A percentile compares a stretch with the other conserved stretches of the same genome.
Conservation (phyloP, 2,797 vertebrate genomes). For the Phoeniculus purpureus region DNA sequence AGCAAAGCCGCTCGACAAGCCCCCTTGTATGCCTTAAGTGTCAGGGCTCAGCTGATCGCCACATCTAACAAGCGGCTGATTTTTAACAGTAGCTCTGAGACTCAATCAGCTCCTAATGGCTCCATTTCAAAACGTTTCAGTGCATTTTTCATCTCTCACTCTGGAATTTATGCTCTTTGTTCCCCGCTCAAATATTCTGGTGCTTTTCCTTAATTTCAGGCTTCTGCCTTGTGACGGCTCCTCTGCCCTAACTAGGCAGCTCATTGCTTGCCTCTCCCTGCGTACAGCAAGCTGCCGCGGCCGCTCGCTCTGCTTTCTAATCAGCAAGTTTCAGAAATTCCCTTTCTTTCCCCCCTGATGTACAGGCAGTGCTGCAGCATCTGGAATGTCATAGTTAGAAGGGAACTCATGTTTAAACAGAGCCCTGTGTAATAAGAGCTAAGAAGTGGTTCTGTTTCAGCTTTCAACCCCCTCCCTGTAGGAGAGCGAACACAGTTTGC, state of each 20-base stretch:
- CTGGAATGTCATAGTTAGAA: conserved; percentile 1
- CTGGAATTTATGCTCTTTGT: conserved; percentile 69
- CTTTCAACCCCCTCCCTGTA: neutral
- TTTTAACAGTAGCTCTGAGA: conserved; percentile 74
- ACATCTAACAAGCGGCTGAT: conserved; percentile 80
- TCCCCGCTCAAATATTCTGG: conserved; percentile 60
- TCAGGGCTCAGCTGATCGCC: conserved; percentile 79
- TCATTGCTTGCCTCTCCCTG: conserved; percentile 42
- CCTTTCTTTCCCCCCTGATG: neutral
- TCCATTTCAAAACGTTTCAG: conserved; percentile 65
- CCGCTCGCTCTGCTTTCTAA: conserved; percentile 35
- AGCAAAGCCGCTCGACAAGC: conserved; percentile 74
- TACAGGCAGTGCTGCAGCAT: neutral
- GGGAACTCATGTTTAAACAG: neutral
- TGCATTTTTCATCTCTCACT: conserved; percentile 52
- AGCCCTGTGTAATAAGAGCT: neutral
- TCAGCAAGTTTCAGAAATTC: conserved; percentile 35
- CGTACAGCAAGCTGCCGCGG: neutral
- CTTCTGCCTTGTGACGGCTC: conserved; percentile 50
- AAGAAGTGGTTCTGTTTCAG: neutral
- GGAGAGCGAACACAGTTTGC: neutral
- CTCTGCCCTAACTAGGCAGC: conserved; percentile 56
- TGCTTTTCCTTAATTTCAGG: conserved; percentile 68
- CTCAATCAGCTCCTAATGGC: conserved; percentile 73
- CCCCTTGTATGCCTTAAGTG: conserved; percentile 76